phyloP scores from a whole-genome alignment of 2,888 invertebrate species.

The Bruchidius siliquastri region DNA sequence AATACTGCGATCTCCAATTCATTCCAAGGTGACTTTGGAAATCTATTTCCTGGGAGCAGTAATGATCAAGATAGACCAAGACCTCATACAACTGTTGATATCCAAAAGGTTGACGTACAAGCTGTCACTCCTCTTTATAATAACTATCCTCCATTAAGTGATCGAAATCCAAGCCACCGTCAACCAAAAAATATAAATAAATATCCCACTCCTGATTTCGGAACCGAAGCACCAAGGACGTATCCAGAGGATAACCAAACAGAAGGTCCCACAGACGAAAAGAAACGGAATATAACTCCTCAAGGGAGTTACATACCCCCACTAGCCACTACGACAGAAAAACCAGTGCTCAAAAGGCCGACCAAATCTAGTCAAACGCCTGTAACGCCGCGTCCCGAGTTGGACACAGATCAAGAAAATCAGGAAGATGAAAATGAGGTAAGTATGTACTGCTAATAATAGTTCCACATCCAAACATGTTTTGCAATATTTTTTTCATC shows the following conservation, averaged over 20 bases:
- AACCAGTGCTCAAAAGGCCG: not conserved
- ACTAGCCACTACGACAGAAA: not conserved
- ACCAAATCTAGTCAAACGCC: not conserved
- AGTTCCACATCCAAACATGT: no score
- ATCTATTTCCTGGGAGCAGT: not conserved
- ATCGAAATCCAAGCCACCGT: not conserved
- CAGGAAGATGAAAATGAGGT: constrained; percentile 4
- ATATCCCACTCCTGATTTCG: not conserved
- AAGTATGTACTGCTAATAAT: no score
- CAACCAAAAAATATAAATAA: not conserved
- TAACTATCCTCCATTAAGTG: not conserved
- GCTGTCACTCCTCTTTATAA: constrained; percentile 5
- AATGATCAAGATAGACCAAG: not conserved
- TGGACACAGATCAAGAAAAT: not conserved
- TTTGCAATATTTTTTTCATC: no score
- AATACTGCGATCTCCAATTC: not conserved
- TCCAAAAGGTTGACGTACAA: constrained; percentile 18
- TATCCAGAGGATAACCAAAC: not conserved
- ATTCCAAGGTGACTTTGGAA: not conserved
- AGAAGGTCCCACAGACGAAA: not conserved
- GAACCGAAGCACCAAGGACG: constrained; percentile 7
- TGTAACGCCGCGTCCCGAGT: not conserved
- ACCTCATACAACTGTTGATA: constrained; percentile 10
- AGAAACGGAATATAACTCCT: not conserved
- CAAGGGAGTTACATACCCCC: not conserved